phyloP scores from a whole-genome alignment of 2,888 invertebrate genomes.

The Macroteleia sp. region DNA sequence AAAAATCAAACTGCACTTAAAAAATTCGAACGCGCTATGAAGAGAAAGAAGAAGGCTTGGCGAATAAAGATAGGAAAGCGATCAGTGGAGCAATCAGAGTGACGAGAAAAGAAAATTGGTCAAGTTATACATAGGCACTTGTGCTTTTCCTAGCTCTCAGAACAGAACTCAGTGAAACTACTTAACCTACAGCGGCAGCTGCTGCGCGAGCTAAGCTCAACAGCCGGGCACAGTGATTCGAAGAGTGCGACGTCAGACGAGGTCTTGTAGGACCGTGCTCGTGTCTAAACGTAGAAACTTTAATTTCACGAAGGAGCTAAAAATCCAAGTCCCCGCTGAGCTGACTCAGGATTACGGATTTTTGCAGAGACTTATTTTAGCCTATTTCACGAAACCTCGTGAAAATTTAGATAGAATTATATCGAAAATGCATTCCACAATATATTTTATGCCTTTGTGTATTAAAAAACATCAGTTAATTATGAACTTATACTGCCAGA shows the following conservation, averaged over 20 bases:
- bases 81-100: slow-evolving; percentile 41
- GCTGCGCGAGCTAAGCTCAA: slow-evolving; percentile 45
- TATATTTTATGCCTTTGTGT: not conserved
- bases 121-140: slow-evolving; percentile 57
- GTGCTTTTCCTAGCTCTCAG: slow-evolving; percentile 36
- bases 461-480: slow-evolving; percentile 6
- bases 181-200: slow-evolving; percentile 58
- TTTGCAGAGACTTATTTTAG: slow-evolving; percentile 47
- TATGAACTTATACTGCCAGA: not conserved
- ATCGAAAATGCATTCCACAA: slow-evolving; percentile 8
- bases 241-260: slow-evolving; percentile 60
- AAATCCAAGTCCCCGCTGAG: slow-evolving; percentile 46
- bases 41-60: not conserved
- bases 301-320: slow-evolving; percentile 50
- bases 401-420: slow-evolving; percentile 33
- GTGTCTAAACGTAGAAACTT: slow-evolving; percentile 60
- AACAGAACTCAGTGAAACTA: slow-evolving; percentile 49
- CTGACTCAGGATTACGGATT: slow-evolving; percentile 58
- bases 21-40: not conserved
- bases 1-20: not conserved
- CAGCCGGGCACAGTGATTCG: slow-evolving; percentile 57
- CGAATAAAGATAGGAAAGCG: slow-evolving; percentile 20
- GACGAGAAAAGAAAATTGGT: slow-evolving; percentile 60
- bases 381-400: slow-evolving; percentile 43
- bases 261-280: slow-evolving; percentile 52